Evolutionary conservation across 2,113 vertebrate species (phyloP).

Genomic region (Melospiza melodia): DNA sequence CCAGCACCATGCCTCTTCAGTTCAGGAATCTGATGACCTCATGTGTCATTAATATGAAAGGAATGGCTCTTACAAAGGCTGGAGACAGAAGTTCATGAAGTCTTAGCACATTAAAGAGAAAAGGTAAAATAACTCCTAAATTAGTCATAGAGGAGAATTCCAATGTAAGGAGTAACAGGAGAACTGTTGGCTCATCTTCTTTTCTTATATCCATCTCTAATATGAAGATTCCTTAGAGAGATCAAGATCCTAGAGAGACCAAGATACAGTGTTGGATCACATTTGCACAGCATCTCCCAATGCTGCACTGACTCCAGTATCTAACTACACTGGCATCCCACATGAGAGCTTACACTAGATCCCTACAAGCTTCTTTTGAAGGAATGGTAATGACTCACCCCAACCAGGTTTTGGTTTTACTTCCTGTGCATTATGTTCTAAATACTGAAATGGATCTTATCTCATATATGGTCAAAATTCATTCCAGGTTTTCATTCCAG

Average conservation of each 20-base stretch:
- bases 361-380: neutral
- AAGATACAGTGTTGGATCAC: neutral
- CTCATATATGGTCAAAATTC: neutral
- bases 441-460: neutral
- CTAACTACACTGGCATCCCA: neutral
- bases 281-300: neutral
- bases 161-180: neutral
- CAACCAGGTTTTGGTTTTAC: neutral
- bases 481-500: neutral
- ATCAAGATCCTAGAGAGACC: neutral
- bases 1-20: neutral
- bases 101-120: neutral
- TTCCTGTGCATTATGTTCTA: neutral
- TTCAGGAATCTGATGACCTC: conserved; percentile 26
- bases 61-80: neutral
- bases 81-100: neutral
- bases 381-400: neutral
- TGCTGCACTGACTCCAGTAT: neutral
- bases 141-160: neutral
- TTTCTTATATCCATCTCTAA: neutral
- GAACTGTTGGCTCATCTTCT: neutral
- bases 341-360: neutral
- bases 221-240: neutral
- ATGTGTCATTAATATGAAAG: neutral
- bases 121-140: neutral